Conservation (phyloP, 2,888 invertebrate species). For the Leptura quadrifasciata region DNA sequence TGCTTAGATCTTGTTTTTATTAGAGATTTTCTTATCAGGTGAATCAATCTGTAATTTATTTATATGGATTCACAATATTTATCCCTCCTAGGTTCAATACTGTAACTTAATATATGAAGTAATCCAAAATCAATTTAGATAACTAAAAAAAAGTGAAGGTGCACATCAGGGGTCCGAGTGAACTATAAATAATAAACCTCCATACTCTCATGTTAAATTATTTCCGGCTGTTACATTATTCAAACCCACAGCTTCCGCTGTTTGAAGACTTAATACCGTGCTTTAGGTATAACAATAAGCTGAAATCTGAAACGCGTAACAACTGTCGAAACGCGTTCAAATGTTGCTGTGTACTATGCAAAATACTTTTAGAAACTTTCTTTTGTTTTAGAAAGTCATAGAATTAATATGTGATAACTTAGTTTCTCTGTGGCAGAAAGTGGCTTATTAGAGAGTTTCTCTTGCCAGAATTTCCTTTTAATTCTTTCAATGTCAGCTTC, state of each 20-base stretch:
- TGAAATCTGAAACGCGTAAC: conserved; percentile 3
- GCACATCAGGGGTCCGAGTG: neutral
- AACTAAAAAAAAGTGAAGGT: neutral
- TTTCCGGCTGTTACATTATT: conserved; percentile 50
- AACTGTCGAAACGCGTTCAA: conserved; percentile 3
- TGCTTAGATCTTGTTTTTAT: too few relatives aligned
- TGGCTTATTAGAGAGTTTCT: neutral
- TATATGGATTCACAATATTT: too few relatives aligned
- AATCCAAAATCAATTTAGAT: conserved; percentile 10
- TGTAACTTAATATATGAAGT: too few relatives aligned
- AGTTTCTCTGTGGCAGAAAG: conserved; percentile 10
- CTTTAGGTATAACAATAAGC: conserved; percentile 12
- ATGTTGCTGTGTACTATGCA: conserved; percentile 12
- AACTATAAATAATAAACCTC: conserved; percentile 38
- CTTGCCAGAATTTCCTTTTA: neutral
- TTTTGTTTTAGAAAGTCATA: conserved; percentile 2
- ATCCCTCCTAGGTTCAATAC: too few relatives aligned
- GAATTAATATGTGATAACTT: neutral
- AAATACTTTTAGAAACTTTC: conserved; percentile 5
- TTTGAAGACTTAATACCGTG: conserved; percentile 36
- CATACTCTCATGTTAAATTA: conserved; percentile 39
- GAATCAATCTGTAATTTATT: too few relatives aligned
- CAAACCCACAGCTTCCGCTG: conserved; percentile 42
- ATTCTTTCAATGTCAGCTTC: neutral
- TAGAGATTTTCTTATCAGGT: too few relatives aligned